These are phyloP conservation scores for Enteromius mattozi DNA, from an alignment of 2,797 vertebrate species.

Conservation along the genomic window DNA sequence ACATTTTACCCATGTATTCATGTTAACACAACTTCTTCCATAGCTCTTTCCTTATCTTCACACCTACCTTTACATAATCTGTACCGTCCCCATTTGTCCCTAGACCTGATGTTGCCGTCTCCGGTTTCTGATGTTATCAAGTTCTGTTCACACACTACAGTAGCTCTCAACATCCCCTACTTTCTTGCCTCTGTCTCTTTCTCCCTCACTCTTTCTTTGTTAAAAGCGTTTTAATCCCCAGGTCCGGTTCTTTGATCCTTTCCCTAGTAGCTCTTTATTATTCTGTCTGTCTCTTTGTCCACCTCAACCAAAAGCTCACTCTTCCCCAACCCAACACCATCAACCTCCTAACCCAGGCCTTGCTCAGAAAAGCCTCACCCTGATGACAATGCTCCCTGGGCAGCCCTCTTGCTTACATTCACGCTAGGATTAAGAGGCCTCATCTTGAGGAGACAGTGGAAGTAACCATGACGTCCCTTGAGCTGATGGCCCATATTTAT, in stretches of 20 bases:
- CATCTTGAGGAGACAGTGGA: conserved; percentile 68
- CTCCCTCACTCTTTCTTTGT: conserved; percentile 57
- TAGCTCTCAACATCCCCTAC: conserved; percentile 15
- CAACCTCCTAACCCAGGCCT: conserved; percentile 57
- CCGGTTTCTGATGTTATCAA: conserved; percentile 33
- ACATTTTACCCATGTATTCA: neutral
- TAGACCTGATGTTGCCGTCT: conserved; percentile 23
- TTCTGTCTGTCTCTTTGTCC: conserved; percentile 37
- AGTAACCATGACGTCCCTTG: conserved; percentile 68
- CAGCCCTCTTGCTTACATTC: conserved; percentile 73
- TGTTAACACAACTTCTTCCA: neutral
- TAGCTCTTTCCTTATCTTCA: neutral
- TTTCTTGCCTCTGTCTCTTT: conserved; percentile 14
- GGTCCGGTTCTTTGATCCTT: conserved; percentile 71
- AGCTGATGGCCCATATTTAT: conserved; percentile 80
- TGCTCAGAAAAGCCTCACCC: conserved; percentile 58
- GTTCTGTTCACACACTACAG: conserved; percentile 29
- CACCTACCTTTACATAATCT: conserved; percentile 33
- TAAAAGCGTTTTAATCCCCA: conserved; percentile 70
- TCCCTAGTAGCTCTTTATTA: conserved; percentile 63
- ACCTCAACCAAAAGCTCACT: neutral
- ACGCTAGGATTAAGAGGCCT: conserved; percentile 80
- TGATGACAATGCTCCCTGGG: conserved; percentile 74
- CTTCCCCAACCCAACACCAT: conserved; percentile 27
- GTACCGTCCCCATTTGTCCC: conserved; percentile 14